phyloP scores from a whole-genome alignment of 2,888 invertebrate species.

The Microctonus brassicae region DNA sequence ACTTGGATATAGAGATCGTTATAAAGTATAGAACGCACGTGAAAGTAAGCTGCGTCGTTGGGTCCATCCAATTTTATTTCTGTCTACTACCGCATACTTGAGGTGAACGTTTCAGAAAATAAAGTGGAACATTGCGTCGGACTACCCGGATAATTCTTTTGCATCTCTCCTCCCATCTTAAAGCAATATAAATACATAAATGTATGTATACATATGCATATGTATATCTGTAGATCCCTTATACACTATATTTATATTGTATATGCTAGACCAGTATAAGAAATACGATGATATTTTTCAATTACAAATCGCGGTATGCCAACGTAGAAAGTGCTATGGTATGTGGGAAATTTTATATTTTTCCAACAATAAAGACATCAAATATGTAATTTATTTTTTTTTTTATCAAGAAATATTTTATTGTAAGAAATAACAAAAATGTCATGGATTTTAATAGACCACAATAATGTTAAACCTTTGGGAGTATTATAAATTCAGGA shows the following conservation, averaged over 20 bases:
- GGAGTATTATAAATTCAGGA: not conserved
- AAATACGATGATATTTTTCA: conserved; percentile 1
- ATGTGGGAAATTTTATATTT: not conserved
- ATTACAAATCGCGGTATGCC: not conserved
- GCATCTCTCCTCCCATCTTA: conserved; percentile 17
- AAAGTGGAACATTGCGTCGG: conserved; percentile 44
- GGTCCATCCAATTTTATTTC: conserved; percentile 53
- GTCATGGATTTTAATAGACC: not conserved
- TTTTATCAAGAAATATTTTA: not conserved
- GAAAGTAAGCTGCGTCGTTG: conserved; percentile 53
- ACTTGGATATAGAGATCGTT: conserved; percentile 5
- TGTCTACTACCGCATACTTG: conserved; percentile 38
- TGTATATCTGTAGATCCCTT: not conserved
- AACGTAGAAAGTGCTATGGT: not conserved
- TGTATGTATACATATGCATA: conserved; percentile 24
- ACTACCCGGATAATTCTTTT: conserved; percentile 30
- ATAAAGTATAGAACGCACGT: conserved; percentile 33
- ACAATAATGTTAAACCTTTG: not conserved
- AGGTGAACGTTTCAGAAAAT: conserved; percentile 47
- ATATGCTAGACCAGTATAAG: not conserved
- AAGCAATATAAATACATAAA: not conserved
- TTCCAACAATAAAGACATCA: not conserved
- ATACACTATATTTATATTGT: not conserved
- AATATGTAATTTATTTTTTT: not conserved
- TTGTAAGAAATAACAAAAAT: not conserved